Percentiles rank a stretch among this genome's conserved stretches.
Evolutionary conservation across 2,888 invertebrate genomes (phyloP).

Genomic region (Drosophila aldrichi): DNA sequence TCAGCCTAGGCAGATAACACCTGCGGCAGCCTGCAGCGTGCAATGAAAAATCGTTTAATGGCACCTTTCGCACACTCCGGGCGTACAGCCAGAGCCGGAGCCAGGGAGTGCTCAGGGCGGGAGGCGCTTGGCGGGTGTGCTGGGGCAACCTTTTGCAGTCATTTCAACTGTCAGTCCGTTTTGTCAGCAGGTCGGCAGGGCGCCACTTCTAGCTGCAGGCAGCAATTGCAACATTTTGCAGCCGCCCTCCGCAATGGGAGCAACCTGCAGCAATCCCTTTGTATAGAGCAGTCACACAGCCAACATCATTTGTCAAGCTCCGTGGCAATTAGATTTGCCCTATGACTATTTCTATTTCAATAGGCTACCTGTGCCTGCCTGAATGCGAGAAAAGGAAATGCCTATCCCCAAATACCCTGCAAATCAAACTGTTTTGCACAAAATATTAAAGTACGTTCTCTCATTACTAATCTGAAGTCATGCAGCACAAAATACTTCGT

Average conservation of each 20-base stretch:
- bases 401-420: background rate
- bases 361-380: conserved; percentile 3
- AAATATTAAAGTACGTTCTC: background rate
- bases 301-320: conserved; percentile 72
- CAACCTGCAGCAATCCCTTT: conserved; percentile 37
- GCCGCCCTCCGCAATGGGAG: conserved; percentile 35
- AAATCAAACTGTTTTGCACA: background rate
- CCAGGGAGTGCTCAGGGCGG: background rate
- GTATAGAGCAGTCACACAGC: conserved; percentile 24
- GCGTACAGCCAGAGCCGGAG: background rate
- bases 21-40: conserved; percentile 83
- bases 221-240: conserved; percentile 65
- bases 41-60: conserved; percentile 85
- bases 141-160: conserved; percentile 48
- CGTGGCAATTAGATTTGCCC: conserved; percentile 69
- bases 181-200: conserved; percentile 28
- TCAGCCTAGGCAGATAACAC: conserved; percentile 65
- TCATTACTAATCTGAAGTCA: too few relatives aligned
- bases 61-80: conserved; percentile 78
- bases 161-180: conserved; percentile 48
- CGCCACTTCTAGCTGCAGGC: conserved; percentile 53
- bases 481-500: too few relatives aligned
- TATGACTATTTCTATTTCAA: conserved; percentile 56
- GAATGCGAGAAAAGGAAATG: background rate
- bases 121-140: background rate